Evolutionary conservation across 2,113 vertebrate genomes (phyloP), one percentile per base, ranked within the genome.

Genomic region (Vulpes ferrilata): DNA sequence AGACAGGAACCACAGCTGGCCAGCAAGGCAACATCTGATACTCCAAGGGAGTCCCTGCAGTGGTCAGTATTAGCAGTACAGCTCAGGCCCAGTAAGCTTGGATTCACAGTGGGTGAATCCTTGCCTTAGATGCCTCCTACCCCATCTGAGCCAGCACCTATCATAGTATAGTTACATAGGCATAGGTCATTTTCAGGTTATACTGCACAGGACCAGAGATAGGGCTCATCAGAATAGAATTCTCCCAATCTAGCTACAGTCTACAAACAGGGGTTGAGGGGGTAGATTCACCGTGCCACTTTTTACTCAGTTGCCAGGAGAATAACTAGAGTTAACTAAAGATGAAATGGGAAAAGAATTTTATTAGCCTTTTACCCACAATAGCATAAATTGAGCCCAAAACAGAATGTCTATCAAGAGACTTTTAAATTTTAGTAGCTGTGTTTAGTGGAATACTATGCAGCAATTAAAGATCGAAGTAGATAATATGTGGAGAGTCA

Each of bases 311-410:
- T 83, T 92, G 43, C 67, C 35, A n/a, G n/a, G 57, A 11, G 64
- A 93, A 62, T 64, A 85, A 57, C 43, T 80, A 86, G 51, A 76
- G 48, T 91, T 87, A 91, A 32, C 85, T 32, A 78, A 60, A 92
- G 60, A 22, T 88, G 30, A 92, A 93, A 80, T 13, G 32, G 55
- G 55, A 90, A 84, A 71, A n/a, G 15, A 71, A 69, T 69, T 69
- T 92, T 95, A 43, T 78, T 85, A 79, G 79, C 16, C 27, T 85
- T 90, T 85, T 19, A 85, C 62, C 20, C 27, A 53, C 25, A 71
- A 25, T 53, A 78, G 60, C 78, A 88, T 59, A 93, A 74, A 89
- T 25, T 22, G 48, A 43, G 23, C 74, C 74, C 74, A 12, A 73
- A 65, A 30, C 48, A 43, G 57, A 82, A 69, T 76, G 35, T 69